phyloP scores from a whole-genome alignment of 1,140 invertebrate genomes.

The Bombus balteatus region DNA sequence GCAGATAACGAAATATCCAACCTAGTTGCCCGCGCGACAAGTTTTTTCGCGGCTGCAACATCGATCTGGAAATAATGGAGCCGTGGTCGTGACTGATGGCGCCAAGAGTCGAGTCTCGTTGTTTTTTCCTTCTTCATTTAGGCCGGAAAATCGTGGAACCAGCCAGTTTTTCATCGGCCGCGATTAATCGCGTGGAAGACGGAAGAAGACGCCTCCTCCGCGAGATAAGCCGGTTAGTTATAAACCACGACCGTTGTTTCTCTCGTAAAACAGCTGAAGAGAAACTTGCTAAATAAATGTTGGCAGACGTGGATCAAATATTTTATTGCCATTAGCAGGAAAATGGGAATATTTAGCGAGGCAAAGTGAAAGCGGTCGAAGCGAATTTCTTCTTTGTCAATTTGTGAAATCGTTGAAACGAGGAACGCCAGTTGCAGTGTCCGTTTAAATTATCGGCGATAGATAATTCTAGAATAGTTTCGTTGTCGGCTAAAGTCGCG shows the following conservation, averaged over 20 bases:
- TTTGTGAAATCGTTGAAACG: no score
- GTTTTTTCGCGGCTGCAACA: neutral
- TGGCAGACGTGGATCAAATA: neutral
- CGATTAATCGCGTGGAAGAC: neutral
- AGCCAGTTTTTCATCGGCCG: neutral
- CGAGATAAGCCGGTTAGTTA: neutral
- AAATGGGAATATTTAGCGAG: conserved; percentile 15
- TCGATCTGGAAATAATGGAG: conserved; percentile 60
- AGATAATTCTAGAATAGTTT: neutral
- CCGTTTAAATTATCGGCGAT: neutral
- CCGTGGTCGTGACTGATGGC: conserved; percentile 48
- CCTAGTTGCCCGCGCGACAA: neutral
- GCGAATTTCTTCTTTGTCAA: neutral
- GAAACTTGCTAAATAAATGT: neutral
- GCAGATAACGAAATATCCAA: conserved; percentile 1
- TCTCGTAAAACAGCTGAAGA: no score
- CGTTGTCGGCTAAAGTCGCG: neutral
- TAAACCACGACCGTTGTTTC: neutral
- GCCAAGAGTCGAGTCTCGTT: neutral
- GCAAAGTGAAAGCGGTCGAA: neutral
- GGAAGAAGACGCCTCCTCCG: no score
- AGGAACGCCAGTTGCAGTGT: no score
- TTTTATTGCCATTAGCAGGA: neutral
- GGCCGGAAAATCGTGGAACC: neutral
- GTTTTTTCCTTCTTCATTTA: neutral